Percentiles rank a stretch among this genome's conserved stretches.
These are phyloP conservation scores for Gasterosteus aculeatus DNA, from an alignment of 2,113 vertebrate species.

Conservation along the genomic window DNA sequence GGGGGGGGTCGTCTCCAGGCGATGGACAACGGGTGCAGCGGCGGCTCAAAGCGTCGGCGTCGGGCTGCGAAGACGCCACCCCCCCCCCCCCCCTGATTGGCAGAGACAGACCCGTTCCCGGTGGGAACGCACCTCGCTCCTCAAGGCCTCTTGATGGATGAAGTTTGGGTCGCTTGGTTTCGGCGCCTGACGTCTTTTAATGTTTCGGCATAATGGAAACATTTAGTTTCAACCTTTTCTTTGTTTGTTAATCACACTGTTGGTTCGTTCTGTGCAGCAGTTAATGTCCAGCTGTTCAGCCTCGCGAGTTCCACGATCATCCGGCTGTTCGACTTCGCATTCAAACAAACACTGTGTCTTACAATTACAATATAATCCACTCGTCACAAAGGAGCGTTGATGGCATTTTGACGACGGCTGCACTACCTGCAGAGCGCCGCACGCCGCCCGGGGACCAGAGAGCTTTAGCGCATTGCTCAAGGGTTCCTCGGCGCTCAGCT, in stretches of 20 bases:
- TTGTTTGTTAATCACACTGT: conserved; percentile 21
- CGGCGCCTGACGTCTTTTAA: background rate
- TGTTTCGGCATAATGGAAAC: conserved; percentile 28
- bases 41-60: background rate
- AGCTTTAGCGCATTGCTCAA: conserved; percentile 44
- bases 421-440: background rate
- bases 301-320: too few species aligned
- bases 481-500: conserved; percentile 38
- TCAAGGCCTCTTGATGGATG: background rate
- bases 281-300: background rate
- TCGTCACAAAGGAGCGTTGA: conserved; percentile 14
- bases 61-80: conserved; percentile 50
- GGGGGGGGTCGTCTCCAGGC: too few species aligned
- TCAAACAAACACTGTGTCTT: conserved; percentile 4
- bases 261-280: conserved; percentile 5
- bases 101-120: conserved; percentile 58
- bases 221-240: conserved; percentile 4
- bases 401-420: conserved; percentile 4
- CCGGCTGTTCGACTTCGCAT: conserved; percentile 9
- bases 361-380: background rate
- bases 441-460: background rate
- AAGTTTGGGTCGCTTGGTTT: background rate
- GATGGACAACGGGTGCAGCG: conserved; percentile 10
- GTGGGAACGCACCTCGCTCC: too few species aligned
- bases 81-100: conserved; percentile 32